These are phyloP conservation scores for Oxytorus armatus DNA, from an alignment of 2,888 invertebrate genomes.

Conservation along the genomic window DNA sequence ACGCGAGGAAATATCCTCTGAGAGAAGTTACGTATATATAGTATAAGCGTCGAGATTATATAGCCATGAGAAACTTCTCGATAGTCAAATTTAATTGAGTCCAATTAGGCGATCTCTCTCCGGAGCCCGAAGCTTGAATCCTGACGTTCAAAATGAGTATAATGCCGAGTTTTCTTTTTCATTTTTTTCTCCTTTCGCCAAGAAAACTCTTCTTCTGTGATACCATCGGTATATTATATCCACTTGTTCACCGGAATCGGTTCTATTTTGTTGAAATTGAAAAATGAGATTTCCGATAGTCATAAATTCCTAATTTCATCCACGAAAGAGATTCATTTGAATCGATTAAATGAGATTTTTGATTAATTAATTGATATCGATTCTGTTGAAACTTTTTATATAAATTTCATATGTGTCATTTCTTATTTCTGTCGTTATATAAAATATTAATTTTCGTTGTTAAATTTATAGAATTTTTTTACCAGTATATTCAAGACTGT, in stretches of 20 bases:
- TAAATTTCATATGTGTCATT: no score
- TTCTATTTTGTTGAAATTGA: not conserved
- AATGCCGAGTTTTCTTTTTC: conserved; percentile 27
- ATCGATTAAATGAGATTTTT: conserved; percentile 11
- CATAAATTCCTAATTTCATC: not conserved
- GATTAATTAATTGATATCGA: not conserved
- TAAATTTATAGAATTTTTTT: not conserved
- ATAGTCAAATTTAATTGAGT: conserved; percentile 57
- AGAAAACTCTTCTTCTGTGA: conserved; percentile 17
- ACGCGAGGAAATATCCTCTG: conserved; percentile 34
- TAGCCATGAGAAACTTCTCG: conserved; percentile 44
- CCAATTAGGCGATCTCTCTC: conserved; percentile 52
- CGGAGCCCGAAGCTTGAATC: conserved; percentile 28
- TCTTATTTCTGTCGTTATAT: no score
- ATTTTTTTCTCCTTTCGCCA: not conserved
- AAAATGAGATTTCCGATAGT: conserved; percentile 9
- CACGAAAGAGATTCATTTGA: conserved; percentile 10
- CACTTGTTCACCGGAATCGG: not conserved
- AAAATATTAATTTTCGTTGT: not conserved
- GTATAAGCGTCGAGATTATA: conserved; percentile 12
- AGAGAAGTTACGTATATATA: no score
- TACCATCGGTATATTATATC: conserved; percentile 1
- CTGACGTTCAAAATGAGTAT: conserved; percentile 16
- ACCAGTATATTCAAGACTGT: no score
- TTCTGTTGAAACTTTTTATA: no score